Percentiles rank a stretch among this genome's conserved stretches.
phyloP scores from a whole-genome alignment of 2,113 vertebrate genomes.

The Hyaena hyaena region DNA sequence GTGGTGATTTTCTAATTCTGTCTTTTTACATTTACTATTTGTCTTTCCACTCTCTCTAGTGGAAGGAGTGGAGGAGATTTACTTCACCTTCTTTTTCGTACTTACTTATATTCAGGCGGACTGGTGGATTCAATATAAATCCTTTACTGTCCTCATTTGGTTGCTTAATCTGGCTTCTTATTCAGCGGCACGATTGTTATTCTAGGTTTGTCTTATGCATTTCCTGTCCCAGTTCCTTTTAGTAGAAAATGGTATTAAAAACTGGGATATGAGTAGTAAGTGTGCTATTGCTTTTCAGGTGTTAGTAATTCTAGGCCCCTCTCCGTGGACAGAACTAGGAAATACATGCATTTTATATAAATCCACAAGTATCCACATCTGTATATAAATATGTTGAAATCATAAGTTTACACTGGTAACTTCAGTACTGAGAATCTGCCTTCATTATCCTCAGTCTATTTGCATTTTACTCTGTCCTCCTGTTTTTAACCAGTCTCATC shows the following conservation, averaged over 20 bases:
- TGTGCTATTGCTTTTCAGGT: background rate
- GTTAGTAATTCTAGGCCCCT: background rate
- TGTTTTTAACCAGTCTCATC: background rate
- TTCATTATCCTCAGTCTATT: background rate
- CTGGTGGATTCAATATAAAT: background rate
- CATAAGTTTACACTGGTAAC: background rate
- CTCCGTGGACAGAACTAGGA: background rate
- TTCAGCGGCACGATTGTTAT: background rate
- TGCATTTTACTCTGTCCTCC: background rate
- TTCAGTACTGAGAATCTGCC: background rate
- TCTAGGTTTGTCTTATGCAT: background rate
- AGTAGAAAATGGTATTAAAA: background rate
- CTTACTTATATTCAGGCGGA: background rate
- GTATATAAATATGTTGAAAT: slow-evolving; percentile 15
- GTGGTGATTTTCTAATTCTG: background rate
- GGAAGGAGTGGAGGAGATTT: background rate
- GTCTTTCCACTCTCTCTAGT: background rate
- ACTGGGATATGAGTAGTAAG: background rate
- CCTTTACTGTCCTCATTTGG: background rate
- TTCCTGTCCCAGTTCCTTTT: background rate
- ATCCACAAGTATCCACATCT: background rate
- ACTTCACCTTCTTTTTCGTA: background rate
- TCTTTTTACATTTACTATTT: background rate
- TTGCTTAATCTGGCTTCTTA: background rate
- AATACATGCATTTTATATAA: background rate